Base-by-base conservation (phyloP, 2,888 invertebrate species). In the Leuctra nigra region DNA sequence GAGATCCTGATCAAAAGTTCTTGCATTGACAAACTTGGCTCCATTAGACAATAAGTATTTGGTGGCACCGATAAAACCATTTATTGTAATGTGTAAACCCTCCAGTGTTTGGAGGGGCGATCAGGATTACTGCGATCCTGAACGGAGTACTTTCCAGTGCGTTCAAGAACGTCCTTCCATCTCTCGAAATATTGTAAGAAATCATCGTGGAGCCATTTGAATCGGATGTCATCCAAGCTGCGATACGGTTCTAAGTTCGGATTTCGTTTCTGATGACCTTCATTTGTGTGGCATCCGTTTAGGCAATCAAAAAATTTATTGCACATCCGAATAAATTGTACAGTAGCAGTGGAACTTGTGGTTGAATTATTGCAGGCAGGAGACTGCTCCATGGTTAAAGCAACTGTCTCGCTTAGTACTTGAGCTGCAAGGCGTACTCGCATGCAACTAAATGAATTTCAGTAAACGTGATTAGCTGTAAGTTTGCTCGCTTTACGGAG, bases 331-430 rank as follows among this genome's bases (percentile, higher is more conserved):
- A n/a, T n/a, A n/a, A n/a, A n/a, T n/a, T n/a, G n/a, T n/a, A 41
- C 18, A 6, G 41, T 33, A 33, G n/a, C 18, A 22, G 22, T 9
- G 20, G 23, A 13, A n/a, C 20, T 13, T 13, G 4, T 13, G 22
- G 16, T 33, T 20, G 20, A 7, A 20, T 25, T 41, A 20, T 41
- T 4, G 9, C 9, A 18, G 18, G 18, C 3, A 14, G 7, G 11
- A n/a, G n/a, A n/a, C 20, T 52, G 9, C n/a, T 52, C 52, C 18
- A 52, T 11, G 16, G 52, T 33, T n/a, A 18, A 14, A 16, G 52
- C 52, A 13, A 25, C 29, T 20, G 16, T 52, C 16, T 52, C 22
- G 16, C 52, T 52, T 13, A 52, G 20, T 20, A 52, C 52, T 33
- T 36, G 35, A 13, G 36, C 35, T 20, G 52, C 52, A 33, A 20